Evolutionary conservation across 2,113 vertebrate species (phyloP).

Genomic region (Apaloderma vittatum): DNA sequence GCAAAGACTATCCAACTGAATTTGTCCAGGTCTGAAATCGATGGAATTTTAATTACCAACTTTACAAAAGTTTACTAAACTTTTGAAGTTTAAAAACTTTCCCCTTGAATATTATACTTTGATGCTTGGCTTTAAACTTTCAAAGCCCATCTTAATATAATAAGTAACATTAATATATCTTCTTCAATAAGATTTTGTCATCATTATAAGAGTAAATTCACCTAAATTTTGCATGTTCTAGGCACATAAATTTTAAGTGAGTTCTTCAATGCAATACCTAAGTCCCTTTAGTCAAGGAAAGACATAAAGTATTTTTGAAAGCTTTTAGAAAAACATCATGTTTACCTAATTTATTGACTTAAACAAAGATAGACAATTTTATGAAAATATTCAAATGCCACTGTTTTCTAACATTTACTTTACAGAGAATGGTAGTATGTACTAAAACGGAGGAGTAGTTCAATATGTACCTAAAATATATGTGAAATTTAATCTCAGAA

Average conservation of each 20-base stretch:
- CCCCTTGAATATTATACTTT: neutral
- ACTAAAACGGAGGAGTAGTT: neutral
- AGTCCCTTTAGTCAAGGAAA: neutral
- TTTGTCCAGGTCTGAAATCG: neutral
- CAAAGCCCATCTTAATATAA: neutral
- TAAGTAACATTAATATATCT: neutral
- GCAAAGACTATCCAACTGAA: neutral
- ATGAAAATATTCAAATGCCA: neutral
- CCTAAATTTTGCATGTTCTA: neutral
- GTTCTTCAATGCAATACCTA: neutral
- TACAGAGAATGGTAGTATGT: neutral
- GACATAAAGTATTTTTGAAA: conserved; percentile 1
- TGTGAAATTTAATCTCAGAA: neutral
- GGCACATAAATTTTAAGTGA: neutral
- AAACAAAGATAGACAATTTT: neutral
- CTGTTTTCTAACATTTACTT: neutral
- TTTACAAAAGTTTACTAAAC: neutral
- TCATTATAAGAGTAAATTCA: neutral
- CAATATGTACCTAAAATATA: neutral
- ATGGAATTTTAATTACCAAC: neutral
- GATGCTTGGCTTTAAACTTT: neutral
- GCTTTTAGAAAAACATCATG: neutral
- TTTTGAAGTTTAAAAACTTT: neutral
- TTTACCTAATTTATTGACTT: neutral
- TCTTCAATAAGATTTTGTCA: neutral